Percentiles rank a stretch among this genome's conserved stretches.
Conservation (phyloP, 2,797 vertebrate genomes). For the Smutsia temminckii region DNA sequence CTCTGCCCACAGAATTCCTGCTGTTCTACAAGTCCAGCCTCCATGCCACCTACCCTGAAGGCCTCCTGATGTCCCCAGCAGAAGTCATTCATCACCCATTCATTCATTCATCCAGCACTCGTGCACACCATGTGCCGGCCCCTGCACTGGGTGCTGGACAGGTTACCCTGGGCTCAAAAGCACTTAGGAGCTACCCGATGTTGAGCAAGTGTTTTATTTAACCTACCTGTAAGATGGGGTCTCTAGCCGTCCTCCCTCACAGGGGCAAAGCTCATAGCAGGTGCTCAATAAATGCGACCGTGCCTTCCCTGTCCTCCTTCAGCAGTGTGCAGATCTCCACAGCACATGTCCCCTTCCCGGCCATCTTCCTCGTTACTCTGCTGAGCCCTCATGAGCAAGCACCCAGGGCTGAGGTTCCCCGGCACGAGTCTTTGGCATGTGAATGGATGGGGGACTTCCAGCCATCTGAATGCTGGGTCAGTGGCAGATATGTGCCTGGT, state of each 20-base stretch:
- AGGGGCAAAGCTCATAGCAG: neutral
- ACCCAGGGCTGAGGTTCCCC: neutral
- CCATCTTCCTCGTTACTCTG: neutral
- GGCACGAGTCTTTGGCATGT: neutral
- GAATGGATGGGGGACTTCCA: no score
- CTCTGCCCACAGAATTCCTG: neutral
- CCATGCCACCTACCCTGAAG: neutral
- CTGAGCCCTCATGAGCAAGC: neutral
- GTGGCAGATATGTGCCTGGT: neutral
- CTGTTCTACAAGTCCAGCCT: neutral
- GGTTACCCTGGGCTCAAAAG: neutral
- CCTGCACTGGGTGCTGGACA: neutral
- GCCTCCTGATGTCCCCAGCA: neutral
- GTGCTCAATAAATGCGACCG: neutral
- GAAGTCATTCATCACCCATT: neutral
- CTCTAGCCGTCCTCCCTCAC: fast-evolving
- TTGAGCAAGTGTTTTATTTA: neutral
- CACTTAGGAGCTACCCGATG: neutral
- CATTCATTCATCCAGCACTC: neutral
- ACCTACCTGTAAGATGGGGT: neutral
- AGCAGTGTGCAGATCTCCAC: neutral
- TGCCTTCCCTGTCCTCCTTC: neutral
- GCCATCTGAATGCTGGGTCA: neutral
- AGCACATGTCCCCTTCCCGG: fast-evolving
- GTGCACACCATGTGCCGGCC: no score